phyloP scores from a whole-genome alignment of 2,797 vertebrate genomes.

The Scarus forsteni region DNA sequence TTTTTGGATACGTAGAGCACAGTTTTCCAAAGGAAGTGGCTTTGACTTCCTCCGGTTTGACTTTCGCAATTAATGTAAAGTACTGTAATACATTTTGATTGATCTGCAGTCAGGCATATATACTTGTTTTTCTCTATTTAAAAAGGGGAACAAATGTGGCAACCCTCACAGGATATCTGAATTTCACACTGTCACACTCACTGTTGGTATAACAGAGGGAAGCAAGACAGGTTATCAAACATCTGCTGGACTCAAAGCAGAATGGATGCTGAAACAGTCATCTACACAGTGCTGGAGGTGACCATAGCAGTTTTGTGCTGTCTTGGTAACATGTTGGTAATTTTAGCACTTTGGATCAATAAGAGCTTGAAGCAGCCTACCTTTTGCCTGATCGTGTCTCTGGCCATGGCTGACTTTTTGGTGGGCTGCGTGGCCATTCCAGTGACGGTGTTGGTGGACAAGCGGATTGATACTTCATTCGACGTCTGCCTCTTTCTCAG shows the following conservation, averaged over 20 bases:
- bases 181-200: too few relatives aligned
- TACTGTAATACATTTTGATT: too few relatives aligned
- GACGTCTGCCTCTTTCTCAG: conserved; percentile 86
- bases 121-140: too few relatives aligned
- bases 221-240: too few relatives aligned
- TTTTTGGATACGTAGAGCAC: too few relatives aligned
- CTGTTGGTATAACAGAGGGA: too few relatives aligned
- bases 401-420: conserved; percentile 89
- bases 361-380: conserved; percentile 79
- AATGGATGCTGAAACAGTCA: conserved; percentile 1
- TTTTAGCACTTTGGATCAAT: conserved; percentile 85
- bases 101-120: too few relatives aligned
- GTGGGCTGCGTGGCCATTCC: conserved; percentile 89
- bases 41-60: too few relatives aligned
- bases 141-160: too few relatives aligned
- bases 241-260: not conserved
- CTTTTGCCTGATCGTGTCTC: conserved; percentile 87
- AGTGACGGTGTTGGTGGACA: conserved; percentile 84
- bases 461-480: conserved; percentile 70
- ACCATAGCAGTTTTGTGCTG: conserved; percentile 70
- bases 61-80: too few relatives aligned
- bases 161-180: too few relatives aligned
- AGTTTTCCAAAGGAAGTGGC: too few relatives aligned
- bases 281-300: conserved; percentile 71
- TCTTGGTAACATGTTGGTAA: conserved; percentile 88